A percentile compares a stretch with the other conserved stretches of the same genome.
Conservation (phyloP, 2,888 invertebrate genomes). For the Chymomyza caudatula region DNA sequence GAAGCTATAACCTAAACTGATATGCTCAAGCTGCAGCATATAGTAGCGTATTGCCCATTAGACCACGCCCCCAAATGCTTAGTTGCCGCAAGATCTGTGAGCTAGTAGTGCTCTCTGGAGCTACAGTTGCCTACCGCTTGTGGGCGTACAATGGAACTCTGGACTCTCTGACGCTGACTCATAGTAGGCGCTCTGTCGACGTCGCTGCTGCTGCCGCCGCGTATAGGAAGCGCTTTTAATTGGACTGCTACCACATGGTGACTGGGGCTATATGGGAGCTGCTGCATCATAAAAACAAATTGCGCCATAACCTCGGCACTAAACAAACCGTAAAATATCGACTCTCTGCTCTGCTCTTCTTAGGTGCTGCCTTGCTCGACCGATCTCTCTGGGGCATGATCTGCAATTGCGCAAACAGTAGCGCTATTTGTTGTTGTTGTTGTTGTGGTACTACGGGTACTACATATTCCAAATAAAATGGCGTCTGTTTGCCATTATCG, state of each 20-base stretch:
- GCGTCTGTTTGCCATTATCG: constrained; percentile 45
- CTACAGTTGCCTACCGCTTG: neutral
- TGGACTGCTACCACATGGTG: constrained; percentile 57
- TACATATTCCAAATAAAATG: constrained; percentile 38
- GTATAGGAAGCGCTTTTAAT: constrained; percentile 41
- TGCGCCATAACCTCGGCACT: constrained; percentile 65
- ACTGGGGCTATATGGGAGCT: neutral
- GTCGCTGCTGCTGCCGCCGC: neutral
- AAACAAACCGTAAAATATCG: constrained; percentile 59
- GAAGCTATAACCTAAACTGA: neutral
- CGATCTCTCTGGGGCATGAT: neutral
- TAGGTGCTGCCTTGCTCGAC: neutral
- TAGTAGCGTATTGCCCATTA: neutral
- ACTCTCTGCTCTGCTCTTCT: neutral
- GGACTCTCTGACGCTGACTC: constrained; percentile 30
- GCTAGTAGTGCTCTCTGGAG: neutral
- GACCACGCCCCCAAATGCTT: neutral
- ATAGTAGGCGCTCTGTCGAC: constrained; percentile 2
- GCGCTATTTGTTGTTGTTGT: constrained; percentile 4
- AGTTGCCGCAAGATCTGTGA: neutral
- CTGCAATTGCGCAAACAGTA: constrained; percentile 1
- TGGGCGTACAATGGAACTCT: constrained; percentile 16
- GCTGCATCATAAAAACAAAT: constrained; percentile 61
- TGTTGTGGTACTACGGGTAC: neutral
- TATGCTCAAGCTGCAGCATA: neutral